phyloP scores from a whole-genome alignment of 2,797 vertebrate species.

The Decapterus maruadsi region DNA sequence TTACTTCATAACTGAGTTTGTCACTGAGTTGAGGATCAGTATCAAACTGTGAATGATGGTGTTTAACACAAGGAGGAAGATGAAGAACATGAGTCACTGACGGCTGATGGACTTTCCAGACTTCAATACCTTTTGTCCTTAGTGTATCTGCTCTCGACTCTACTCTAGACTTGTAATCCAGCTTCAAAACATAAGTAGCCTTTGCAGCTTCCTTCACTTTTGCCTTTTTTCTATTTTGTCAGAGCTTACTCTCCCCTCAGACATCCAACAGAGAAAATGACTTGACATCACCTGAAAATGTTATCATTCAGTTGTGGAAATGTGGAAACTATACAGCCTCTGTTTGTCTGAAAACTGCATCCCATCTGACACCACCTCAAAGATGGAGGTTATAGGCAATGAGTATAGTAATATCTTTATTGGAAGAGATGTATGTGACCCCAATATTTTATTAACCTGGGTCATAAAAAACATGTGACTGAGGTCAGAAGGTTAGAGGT shows the following conservation, averaged over 20 bases:
- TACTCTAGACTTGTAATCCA: background rate
- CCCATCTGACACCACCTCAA: too few relatives aligned
- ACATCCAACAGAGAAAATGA: background rate
- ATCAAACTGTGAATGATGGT: background rate
- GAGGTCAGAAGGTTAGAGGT: too few relatives aligned
- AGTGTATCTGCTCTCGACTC: background rate
- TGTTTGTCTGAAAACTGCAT: too few relatives aligned
- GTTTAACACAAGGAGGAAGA: background rate
- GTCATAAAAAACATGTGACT: too few relatives aligned
- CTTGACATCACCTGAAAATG: too few relatives aligned
- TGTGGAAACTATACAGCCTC: too few relatives aligned
- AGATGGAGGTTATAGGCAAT: too few relatives aligned
- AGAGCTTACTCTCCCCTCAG: background rate
- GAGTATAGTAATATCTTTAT: too few relatives aligned
- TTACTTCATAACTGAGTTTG: background rate
- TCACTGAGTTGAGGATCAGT: conserved; percentile 2
- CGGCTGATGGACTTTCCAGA: background rate
- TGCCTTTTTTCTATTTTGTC: background rate
- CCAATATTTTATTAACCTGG: too few relatives aligned
- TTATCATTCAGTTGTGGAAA: too few relatives aligned
- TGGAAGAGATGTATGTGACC: too few relatives aligned
- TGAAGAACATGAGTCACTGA: background rate
- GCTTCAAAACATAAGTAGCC: background rate
- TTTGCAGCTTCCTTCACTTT: background rate
- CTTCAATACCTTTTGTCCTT: background rate